phyloP scores from a whole-genome alignment of 2,113 vertebrate species.

The Nesospiza acunhae region DNA sequence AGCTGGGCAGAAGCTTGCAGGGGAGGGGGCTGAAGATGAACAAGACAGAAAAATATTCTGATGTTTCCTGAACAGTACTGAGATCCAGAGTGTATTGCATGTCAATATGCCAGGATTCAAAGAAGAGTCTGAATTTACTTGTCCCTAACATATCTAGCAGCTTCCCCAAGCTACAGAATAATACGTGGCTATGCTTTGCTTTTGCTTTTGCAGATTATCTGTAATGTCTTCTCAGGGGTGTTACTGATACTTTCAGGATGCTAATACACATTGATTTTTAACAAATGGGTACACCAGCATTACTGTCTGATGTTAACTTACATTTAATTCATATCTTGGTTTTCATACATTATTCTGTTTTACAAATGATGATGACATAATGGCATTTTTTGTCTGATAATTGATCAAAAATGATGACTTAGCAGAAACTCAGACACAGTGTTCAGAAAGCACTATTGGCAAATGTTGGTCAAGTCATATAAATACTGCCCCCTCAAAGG shows the following conservation, averaged over 20 bases:
- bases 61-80: neutral
- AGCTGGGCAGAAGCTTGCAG: neutral
- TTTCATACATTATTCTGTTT: neutral
- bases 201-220: neutral
- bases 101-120: neutral
- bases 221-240: neutral
- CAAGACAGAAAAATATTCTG: neutral
- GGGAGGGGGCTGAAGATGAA: neutral
- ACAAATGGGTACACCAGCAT: neutral
- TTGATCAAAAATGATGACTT: neutral
- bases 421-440: neutral
- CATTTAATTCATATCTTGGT: neutral
- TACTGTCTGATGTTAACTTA: neutral
- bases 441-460: neutral
- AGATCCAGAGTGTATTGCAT: neutral
- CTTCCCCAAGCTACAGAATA: neutral
- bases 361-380: neutral
- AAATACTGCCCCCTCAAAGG: neutral
- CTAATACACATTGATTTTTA: neutral
- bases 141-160: neutral
- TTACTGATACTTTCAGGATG: neutral
- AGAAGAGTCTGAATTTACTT: neutral
- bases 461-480: neutral
- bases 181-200: neutral
- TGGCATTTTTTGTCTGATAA: neutral